phyloP scores from a whole-genome alignment of 2,888 invertebrate genomes.

The Thecophora atra region DNA sequence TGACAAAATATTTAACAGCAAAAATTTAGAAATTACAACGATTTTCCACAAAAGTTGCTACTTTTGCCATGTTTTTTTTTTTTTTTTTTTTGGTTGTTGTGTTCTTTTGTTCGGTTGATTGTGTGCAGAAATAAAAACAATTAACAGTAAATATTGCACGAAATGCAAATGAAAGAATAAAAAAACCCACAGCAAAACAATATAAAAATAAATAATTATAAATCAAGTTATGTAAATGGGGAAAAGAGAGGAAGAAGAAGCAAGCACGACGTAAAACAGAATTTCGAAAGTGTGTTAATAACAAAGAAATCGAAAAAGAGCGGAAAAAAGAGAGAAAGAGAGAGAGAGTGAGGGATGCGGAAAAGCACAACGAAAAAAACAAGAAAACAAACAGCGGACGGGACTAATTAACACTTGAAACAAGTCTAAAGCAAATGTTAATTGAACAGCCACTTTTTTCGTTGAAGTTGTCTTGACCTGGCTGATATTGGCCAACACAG shows the following conservation, averaged over 20 bases:
- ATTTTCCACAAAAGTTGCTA: too few relatives aligned
- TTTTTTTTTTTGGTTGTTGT: too few relatives aligned
- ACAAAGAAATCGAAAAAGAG: background rate
- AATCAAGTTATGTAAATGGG: constrained; percentile 11
- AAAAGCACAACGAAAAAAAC: too few relatives aligned
- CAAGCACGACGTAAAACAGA: background rate
- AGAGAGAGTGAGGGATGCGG: background rate
- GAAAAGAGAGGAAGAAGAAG: background rate
- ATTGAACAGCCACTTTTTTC: constrained; percentile 21
- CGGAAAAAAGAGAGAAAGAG: background rate
- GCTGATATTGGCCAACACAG: background rate
- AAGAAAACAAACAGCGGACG: background rate
- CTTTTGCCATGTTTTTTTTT: too few relatives aligned
- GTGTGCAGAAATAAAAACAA: background rate
- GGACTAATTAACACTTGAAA: constrained; percentile 13
- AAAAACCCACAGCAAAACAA: constrained; percentile 34
- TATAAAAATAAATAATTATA: constrained; percentile 26
- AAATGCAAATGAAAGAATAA: constrained; percentile 28
- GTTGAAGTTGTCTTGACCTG: background rate
- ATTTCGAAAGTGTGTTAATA: background rate
- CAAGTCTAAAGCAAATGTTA: constrained; percentile 26
- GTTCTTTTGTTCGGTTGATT: too few relatives aligned
- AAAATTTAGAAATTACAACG: too few relatives aligned
- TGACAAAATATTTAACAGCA: too few relatives aligned
- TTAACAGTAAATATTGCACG: constrained; percentile 21